Evolutionary conservation across 1,140 invertebrate species (phyloP).

Genomic region (Acyrthosiphon pisum): DNA sequence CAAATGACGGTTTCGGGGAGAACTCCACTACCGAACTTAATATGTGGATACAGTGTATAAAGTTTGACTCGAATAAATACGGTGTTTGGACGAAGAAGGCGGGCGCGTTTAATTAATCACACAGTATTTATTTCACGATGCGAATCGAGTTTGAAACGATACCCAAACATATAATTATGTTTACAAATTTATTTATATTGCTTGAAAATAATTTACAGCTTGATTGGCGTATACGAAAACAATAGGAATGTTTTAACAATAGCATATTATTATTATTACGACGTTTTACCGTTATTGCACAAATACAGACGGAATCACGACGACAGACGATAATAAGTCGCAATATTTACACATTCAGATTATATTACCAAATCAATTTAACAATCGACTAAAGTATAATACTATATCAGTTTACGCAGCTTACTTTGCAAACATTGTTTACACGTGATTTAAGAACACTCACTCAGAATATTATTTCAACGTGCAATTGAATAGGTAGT

Average conservation of each 20-base stretch:
- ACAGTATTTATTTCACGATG: background rate
- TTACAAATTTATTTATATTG: background rate
- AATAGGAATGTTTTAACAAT: background rate
- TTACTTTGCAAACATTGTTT: background rate
- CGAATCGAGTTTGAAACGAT: background rate
- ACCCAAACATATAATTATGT: background rate
- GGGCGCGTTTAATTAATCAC: background rate
- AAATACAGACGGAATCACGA: background rate
- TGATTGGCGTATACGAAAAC: background rate
- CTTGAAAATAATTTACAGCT: background rate
- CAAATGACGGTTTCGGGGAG: conserved; percentile 21
- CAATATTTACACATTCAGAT: background rate
- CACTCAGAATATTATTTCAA: background rate
- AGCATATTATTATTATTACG: background rate
- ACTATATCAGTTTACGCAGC: background rate
- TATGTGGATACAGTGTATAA: background rate
- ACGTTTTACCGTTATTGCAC: background rate
- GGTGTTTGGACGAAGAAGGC: background rate
- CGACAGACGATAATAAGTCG: background rate
- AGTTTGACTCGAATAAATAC: background rate
- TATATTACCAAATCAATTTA: conserved; percentile 6
- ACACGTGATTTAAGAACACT: background rate
- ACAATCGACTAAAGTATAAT: background rate
- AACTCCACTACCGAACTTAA: background rate
- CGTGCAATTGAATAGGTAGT: background rate